Percentiles rank a stretch among this genome's conserved stretches.
phyloP scores from a whole-genome alignment of 2,113 vertebrate genomes.

The Myxocyprinus asiaticus region DNA sequence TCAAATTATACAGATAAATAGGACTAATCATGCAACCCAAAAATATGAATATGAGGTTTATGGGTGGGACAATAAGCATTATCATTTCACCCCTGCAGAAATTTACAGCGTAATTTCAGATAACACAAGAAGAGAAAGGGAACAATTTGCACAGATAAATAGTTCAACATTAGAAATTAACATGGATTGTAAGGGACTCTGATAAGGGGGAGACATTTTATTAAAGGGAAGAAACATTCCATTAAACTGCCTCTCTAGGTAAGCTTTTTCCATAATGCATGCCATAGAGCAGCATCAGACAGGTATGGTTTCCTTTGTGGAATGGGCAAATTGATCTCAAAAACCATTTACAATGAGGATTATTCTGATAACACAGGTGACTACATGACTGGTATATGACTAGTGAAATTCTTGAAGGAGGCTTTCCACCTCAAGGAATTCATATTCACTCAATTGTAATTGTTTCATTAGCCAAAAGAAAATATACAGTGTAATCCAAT shows the following conservation, averaged over 20 bases:
- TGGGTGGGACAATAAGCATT: slow-evolving; percentile 75
- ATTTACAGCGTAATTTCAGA: slow-evolving; percentile 80
- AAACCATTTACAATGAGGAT: slow-evolving; percentile 36
- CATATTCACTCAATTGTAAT: slow-evolving; percentile 9
- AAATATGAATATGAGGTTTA: slow-evolving; percentile 77
- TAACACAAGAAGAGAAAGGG: slow-evolving; percentile 68
- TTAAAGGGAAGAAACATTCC: slow-evolving; percentile 73
- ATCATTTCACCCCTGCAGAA: slow-evolving; percentile 72
- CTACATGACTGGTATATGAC: neutral
- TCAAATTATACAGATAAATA: slow-evolving; percentile 84
- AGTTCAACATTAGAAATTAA: slow-evolving; percentile 73
- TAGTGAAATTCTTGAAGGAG: neutral
- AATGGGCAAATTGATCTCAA: slow-evolving; percentile 34
- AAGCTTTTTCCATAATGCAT: slow-evolving; percentile 70
- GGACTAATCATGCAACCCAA: slow-evolving; percentile 77
- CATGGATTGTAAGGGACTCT: slow-evolving; percentile 72
- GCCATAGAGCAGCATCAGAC: slow-evolving; percentile 36
- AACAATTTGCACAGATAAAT: slow-evolving; percentile 74
- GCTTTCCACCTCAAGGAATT: slow-evolving; percentile 19
- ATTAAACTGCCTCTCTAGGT: slow-evolving; percentile 70
- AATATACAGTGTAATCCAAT: neutral
- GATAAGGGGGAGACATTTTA: slow-evolving; percentile 78
- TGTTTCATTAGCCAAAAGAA: slow-evolving; percentile 17
- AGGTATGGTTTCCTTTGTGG: slow-evolving; percentile 45
- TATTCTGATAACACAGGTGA: slow-evolving; percentile 24